These are phyloP conservation scores for Panopea generosa DNA, from an alignment of 2,888 invertebrate species.

Conservation along the genomic window DNA sequence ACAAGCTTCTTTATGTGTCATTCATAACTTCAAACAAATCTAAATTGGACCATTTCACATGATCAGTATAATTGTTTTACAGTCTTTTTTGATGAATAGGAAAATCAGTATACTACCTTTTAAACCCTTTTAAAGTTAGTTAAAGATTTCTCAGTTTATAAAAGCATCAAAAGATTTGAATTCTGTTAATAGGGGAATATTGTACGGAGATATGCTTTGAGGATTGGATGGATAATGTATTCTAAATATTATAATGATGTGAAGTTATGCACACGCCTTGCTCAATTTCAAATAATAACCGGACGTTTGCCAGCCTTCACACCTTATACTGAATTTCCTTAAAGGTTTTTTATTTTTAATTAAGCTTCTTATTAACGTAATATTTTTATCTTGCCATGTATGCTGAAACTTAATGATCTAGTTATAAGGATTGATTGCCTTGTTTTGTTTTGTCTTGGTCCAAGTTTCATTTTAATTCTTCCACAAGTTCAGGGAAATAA, in stretches of 20 bases:
- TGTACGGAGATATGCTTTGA: constrained; percentile 9
- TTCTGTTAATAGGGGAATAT: neutral
- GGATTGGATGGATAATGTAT: neutral
- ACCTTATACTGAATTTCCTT: no score
- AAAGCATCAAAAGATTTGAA: neutral
- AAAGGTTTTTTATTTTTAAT: no score
- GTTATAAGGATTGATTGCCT: no score
- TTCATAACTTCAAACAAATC: constrained; percentile 44
- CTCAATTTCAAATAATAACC: neutral
- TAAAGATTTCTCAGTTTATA: neutral
- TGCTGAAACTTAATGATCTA: no score
- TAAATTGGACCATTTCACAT: constrained; percentile 34
- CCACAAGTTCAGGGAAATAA: no score
- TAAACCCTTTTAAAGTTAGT: constrained; percentile 1
- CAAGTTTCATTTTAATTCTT: no score
- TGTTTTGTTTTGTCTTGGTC: no score
- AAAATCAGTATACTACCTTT: no score
- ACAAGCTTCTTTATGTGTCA: neutral
- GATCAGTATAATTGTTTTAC: constrained; percentile 44
- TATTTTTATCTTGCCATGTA: no score
- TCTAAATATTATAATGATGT: constrained; percentile 23
- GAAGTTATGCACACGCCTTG: constrained; percentile 31
- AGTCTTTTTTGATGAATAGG: neutral
- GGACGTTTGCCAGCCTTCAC: no score
- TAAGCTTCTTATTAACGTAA: no score